phyloP scores from a whole-genome alignment of 2,113 vertebrate genomes.

The Casuarius casuarius region DNA sequence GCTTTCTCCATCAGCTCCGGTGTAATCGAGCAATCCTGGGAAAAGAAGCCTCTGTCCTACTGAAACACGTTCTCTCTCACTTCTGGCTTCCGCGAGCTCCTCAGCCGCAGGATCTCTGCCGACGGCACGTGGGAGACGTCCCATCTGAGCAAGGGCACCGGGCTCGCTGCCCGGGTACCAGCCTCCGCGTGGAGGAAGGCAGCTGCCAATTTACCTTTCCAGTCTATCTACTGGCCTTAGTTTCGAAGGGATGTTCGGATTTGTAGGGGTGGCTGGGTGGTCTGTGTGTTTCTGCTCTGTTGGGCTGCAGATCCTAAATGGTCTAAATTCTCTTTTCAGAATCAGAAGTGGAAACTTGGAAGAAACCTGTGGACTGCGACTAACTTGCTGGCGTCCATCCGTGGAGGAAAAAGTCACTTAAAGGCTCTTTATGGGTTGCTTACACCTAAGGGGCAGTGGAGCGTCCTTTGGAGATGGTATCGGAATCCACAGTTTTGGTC shows the following conservation, averaged over 20 bases:
- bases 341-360: not conserved
- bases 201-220: not conserved
- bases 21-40: fast-evolving
- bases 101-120: not conserved
- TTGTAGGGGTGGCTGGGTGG: not conserved
- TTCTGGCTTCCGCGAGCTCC: not conserved
- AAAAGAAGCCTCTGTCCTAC: not conserved
- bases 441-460: not conserved
- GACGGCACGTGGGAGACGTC: not conserved
- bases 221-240: not conserved
- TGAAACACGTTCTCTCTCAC: not conserved
- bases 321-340: constrained; percentile 20
- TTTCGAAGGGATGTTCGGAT: not conserved
- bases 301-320: not conserved
- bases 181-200: fast-evolving
- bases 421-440: not conserved
- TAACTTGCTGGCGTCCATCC: not conserved
- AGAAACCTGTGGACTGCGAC: not conserved
- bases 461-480: not conserved
- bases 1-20: not conserved
- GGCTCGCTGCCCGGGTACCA: not conserved
- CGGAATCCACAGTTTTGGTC: not conserved
- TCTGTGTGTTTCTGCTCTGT: not conserved
- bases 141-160: too few relatives aligned
- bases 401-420: not conserved